Evolutionary conservation across 2,888 invertebrate species (phyloP), one percentile per base, ranked within the genome.

Genomic region (Augochlorella aurata): DNA sequence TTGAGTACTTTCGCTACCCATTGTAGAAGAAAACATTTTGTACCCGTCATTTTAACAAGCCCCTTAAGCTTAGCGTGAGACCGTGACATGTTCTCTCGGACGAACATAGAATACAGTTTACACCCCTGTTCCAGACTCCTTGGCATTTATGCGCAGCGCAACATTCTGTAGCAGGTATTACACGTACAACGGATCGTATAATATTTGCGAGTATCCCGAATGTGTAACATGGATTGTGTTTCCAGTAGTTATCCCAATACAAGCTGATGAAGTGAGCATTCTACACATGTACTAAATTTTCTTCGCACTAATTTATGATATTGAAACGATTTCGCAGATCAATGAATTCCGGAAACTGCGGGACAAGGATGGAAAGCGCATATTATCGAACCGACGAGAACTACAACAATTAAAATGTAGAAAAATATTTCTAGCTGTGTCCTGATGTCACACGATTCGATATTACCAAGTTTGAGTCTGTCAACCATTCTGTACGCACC

Each of bases 211-310:
- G 8, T 72, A 78, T 67, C 82, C 86, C 2, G 90, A 90, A 74
- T 91, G 92, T 49, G 89, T 73, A 8, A 89, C 84, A 0, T 92
- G 90, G 89, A 92, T 92, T 1, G 79, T 92, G 24, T 92, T 92
- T 79, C 92, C 92, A 12, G 72, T 86, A 4, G 69, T 86, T 10
- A 86, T 90, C 69, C 87, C 89, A 0, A 87, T 92, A 71, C 83
- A 84, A 44, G 52, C 87, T 18, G 83, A 79, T 44, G 91, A 92
- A 77, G 92, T 92, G 81, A 80, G 70, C 72, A 44, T 10, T 1
- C 5, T 5, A n/a, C 12, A 50, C 10, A 0, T 29, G 16, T 12
- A 54, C 4, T 21, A 44, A 44, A 16, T 29, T 7, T 18, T 18
- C 16, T 68, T 24, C 10, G 12, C 2, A 18, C 50, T 44, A 52